These are phyloP conservation scores for Nomia melanderi DNA, from an alignment of 1,140 invertebrate species.

Conservation along the genomic window DNA sequence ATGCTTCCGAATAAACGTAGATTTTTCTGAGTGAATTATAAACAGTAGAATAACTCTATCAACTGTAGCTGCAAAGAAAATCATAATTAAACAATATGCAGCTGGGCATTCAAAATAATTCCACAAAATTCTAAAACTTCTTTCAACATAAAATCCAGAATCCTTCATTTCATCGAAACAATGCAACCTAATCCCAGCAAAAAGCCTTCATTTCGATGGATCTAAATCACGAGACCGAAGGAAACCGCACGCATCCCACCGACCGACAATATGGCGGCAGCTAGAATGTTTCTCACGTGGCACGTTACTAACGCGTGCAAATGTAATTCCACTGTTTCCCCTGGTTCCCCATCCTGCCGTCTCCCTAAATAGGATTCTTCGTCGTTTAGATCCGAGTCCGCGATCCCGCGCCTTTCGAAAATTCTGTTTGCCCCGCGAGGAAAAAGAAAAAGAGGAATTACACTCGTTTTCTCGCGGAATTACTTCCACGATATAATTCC, in stretches of 20 bases:
- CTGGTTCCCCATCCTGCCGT: background rate
- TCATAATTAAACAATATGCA: too few relatives aligned
- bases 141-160: too few relatives aligned
- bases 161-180: too few relatives aligned
- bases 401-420: background rate
- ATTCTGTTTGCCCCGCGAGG: background rate
- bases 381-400: conserved; percentile 6
- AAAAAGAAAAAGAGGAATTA: background rate
- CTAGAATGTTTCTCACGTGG: too few relatives aligned
- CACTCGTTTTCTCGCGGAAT: conserved; percentile 11
- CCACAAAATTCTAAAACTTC: too few relatives aligned
- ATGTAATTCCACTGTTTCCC: background rate
- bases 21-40: too few relatives aligned
- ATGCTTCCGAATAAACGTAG: too few relatives aligned
- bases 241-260: background rate
- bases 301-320: background rate
- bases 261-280: background rate
- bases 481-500: conserved; percentile 6
- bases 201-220: background rate
- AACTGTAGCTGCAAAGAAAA: too few relatives aligned
- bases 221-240: background rate
- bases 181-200: too few relatives aligned
- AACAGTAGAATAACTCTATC: too few relatives aligned
- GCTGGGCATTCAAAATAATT: too few relatives aligned
- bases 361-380: background rate